Conservation (phyloP, 2,113 vertebrate genomes). For the chimpanzee (Pan troglodytes) region NHGRI_mPanTro3-v2.1_pri NC_072407.2:31999501-32000000, state of each 20-base stretch:
- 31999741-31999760: not conserved
- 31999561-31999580: not conserved
- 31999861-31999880: not conserved
- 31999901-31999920: not conserved
- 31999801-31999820: not conserved
- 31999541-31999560: not conserved
- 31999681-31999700: too few species aligned
- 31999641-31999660: not conserved
- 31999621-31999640: not conserved
- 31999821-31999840: not conserved
- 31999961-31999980: not conserved
- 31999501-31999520: not conserved
- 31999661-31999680: not conserved
- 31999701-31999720: too few species aligned
- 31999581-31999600: not conserved
- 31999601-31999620: not conserved
- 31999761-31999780: not conserved
- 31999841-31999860: not conserved
- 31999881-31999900: not conserved
- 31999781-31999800: not conserved
- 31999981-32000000: not conserved
- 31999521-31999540: not conserved
- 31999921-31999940: not conserved
- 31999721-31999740: not conserved
- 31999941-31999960: not conserved